Evolutionary conservation across 2,113 vertebrate genomes (phyloP).

Genomic region (Phodopus roborovskii): DNA sequence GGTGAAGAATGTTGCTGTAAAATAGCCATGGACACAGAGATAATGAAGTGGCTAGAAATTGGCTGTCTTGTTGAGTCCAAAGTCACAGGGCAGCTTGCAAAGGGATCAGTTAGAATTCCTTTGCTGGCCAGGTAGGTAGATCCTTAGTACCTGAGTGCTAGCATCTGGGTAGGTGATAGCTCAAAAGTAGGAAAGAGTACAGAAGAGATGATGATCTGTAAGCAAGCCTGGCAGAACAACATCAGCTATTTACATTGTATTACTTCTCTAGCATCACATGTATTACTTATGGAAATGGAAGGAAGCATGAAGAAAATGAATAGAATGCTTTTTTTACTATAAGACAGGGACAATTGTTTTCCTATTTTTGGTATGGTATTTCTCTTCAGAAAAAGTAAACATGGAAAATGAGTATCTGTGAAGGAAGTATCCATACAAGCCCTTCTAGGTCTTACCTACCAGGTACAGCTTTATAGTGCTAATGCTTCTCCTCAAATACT

Average conservation of each 20-base stretch:
- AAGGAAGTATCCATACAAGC: conserved; percentile 61
- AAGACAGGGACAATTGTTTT: conserved; percentile 52
- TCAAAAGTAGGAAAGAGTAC: not conserved
- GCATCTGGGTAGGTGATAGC: not conserved
- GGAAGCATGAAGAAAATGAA: conserved; percentile 42
- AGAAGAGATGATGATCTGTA: not conserved
- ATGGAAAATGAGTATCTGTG: conserved; percentile 25
- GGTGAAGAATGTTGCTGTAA: not conserved
- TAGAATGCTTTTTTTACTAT: conserved; percentile 27
- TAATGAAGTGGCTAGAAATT: conserved; percentile 28
- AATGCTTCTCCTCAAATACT: conserved; percentile 60
- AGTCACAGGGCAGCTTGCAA: conserved; percentile 35
- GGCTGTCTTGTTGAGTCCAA: conserved; percentile 3
- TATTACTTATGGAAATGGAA: conserved; percentile 53
- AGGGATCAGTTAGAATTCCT: not conserved
- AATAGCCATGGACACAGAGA: not conserved
- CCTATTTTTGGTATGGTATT: conserved; percentile 56
- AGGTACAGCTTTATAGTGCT: conserved; percentile 60
- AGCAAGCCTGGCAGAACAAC: not conserved
- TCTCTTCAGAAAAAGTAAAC: conserved; percentile 56
- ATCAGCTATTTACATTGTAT: not conserved
- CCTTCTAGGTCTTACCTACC: conserved; percentile 41
- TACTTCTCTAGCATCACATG: not conserved
- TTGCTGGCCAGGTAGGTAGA: not conserved
- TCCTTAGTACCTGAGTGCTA: not conserved